phyloP scores from a whole-genome alignment of 2,888 invertebrate species.

The Hydropsyche betteni region DNA sequence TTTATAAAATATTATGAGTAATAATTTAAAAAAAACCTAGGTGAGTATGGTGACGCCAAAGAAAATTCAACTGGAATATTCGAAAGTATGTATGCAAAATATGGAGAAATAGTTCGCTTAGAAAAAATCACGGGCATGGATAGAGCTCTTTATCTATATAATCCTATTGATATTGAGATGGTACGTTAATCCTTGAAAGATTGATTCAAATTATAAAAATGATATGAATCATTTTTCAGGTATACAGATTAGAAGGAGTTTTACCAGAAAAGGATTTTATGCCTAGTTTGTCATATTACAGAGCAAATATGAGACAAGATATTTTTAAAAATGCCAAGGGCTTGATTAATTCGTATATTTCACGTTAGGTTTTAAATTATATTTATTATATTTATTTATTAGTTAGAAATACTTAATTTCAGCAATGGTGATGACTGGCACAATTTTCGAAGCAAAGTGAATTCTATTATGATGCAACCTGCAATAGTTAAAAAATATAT shows the following conservation, averaged over 20 bases:
- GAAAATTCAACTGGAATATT: conserved; percentile 62
- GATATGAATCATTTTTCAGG: conserved; percentile 53
- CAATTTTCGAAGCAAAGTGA: conserved; percentile 71
- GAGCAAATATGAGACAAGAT: conserved; percentile 65
- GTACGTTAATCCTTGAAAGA: conserved; percentile 4
- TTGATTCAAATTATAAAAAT: background rate
- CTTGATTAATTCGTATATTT: conserved; percentile 67
- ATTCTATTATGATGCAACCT: conserved; percentile 73
- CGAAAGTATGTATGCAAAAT: conserved; percentile 59
- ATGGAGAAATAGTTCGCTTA: conserved; percentile 67
- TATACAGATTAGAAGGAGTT: conserved; percentile 66
- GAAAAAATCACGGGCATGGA: conserved; percentile 66
- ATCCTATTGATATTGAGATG: conserved; percentile 66
- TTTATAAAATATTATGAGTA: background rate
- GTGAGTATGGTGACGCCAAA: conserved; percentile 61
- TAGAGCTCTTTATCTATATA: conserved; percentile 68
- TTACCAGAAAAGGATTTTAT: conserved; percentile 61
- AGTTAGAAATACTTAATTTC: conserved; percentile 17
- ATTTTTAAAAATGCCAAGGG: conserved; percentile 66
- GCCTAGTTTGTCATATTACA: conserved; percentile 65
- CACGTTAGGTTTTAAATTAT: background rate
- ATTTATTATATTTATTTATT: background rate
- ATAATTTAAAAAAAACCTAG: conserved; percentile 54
- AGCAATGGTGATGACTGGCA: conserved; percentile 70
- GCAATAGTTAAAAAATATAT: conserved; percentile 66